Conservation (phyloP, 1,140 invertebrate species). For the Sweltsa coloradensis region DNA sequence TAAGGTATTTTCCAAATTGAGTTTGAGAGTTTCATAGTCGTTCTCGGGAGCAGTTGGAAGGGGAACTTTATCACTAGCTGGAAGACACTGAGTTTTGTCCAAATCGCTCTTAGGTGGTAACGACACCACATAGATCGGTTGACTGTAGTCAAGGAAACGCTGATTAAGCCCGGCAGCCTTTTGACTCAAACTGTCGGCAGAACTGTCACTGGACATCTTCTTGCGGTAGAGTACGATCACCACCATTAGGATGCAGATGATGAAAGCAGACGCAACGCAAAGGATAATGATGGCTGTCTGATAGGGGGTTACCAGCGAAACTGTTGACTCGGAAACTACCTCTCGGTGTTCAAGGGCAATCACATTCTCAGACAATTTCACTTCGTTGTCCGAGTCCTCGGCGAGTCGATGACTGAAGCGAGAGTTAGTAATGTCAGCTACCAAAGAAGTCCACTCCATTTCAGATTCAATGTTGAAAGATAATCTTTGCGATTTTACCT, state of each 20-base stretch:
- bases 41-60: neutral
- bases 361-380: slow-evolving; percentile 27
- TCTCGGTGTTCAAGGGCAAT: slow-evolving; percentile 50
- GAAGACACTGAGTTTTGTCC: neutral
- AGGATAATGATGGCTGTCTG: slow-evolving; percentile 56
- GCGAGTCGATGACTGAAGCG: slow-evolving; percentile 42
- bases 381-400: slow-evolving; percentile 20
- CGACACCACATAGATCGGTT: slow-evolving; percentile 12
- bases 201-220: slow-evolving; percentile 19
- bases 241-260: slow-evolving; percentile 54
- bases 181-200: no score
- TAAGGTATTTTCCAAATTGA: no score
- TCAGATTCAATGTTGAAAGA: slow-evolving; percentile 20
- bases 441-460: slow-evolving; percentile 30
- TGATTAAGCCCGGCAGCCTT: slow-evolving; percentile 5
- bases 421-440: slow-evolving; percentile 51
- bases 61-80: no score
- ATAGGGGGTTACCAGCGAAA: slow-evolving; percentile 50
- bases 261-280: slow-evolving; percentile 53
- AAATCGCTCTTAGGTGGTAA: neutral
- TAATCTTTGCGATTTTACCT: slow-evolving; percentile 43
- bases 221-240: slow-evolving; percentile 49
- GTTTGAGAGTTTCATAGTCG: neutral
- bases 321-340: slow-evolving; percentile 48
- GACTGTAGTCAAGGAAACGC: slow-evolving; percentile 1